Percentiles rank a stretch among this genome's conserved stretches.
These are phyloP conservation scores for Vidua chalybeata DNA, from an alignment of 2,113 vertebrate genomes.

Conservation along the genomic window DNA sequence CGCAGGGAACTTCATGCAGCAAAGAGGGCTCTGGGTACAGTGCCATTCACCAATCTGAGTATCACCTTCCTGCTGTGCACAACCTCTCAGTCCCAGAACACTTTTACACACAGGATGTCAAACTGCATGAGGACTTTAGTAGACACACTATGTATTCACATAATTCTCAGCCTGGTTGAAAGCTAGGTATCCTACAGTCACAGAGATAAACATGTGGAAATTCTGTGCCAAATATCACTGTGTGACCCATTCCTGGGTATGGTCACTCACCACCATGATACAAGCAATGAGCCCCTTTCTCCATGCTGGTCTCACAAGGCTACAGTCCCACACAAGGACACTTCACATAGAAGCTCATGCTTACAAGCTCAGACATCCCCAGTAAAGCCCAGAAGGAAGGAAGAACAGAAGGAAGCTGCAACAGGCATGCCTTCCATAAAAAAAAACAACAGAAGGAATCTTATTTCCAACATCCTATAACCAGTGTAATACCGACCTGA, in stretches of 20 bases:
- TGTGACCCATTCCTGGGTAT: neutral
- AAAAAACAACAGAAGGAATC: neutral
- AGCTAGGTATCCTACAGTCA: neutral
- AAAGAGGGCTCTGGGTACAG: neutral
- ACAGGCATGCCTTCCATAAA: neutral
- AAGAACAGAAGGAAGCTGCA: neutral
- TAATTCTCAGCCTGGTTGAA: neutral
- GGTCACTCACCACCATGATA: neutral
- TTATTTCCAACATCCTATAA: neutral
- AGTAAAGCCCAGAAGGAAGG: neutral
- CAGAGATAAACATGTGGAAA: neutral
- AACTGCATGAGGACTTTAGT: neutral
- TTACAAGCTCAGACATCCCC: neutral
- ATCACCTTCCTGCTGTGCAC: fast-evolving
- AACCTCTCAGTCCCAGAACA: neutral
- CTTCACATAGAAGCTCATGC: neutral
- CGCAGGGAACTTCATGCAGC: neutral
- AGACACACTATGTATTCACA: neutral
- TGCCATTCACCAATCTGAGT: neutral
- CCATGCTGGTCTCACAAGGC: neutral
- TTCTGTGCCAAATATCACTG: too few relatives aligned
- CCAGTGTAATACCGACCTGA: neutral
- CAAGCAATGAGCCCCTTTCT: neutral
- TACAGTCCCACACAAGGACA: neutral
- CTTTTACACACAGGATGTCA: neutral